Evolutionary conservation across 1,140 invertebrate genomes (phyloP), one percentile per base, ranked within the genome.

Genomic region (Plutomurus gul): DNA sequence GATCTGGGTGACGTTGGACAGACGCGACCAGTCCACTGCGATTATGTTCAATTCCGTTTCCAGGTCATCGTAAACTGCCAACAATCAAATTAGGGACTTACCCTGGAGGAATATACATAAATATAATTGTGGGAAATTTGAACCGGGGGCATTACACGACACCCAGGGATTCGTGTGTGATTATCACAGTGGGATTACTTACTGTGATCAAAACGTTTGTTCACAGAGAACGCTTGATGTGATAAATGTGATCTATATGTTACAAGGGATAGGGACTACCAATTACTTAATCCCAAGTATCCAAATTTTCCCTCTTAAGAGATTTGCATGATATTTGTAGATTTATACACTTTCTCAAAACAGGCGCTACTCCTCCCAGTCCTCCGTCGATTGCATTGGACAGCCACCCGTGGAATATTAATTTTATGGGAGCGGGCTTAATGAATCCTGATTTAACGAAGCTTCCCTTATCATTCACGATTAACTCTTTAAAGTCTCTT

Each of bases 361-460:
- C 1, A n/a, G 16, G 27, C 3, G 27, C 4, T 1, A 27, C 25
- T 0, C 51, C 51, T n/a, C 33, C 18, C 11, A n/a, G 7, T 4
- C 27, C n/a, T n/a, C n/a, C n/a, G n/a, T n/a, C n/a, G n/a, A n/a
- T n/a, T n/a, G n/a, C 27, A 60, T 33, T 33, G 13, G 51, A 60
- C 22, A 60, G 7, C 10, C 27, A 60, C n/a, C 51, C 51, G n/a
- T 60, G 51, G 16, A 30, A 30, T 13, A 60, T n/a, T 4, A 60
- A 30, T 60, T 60, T 60, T 0, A 60, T 27, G 6, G 51, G 51
- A 6, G 51, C 51, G 7, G 6, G 11, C 16, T 30, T 60, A 30
- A 33, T 33, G 25, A 60, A 60, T 30, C 27, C 56, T 86, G 51
- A 60, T 4, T n/a, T 27, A 13, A 30, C 10, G 6, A 60, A 27